Conservation (phyloP, 2,113 vertebrate species). For the Colossoma macropomum region DNA sequence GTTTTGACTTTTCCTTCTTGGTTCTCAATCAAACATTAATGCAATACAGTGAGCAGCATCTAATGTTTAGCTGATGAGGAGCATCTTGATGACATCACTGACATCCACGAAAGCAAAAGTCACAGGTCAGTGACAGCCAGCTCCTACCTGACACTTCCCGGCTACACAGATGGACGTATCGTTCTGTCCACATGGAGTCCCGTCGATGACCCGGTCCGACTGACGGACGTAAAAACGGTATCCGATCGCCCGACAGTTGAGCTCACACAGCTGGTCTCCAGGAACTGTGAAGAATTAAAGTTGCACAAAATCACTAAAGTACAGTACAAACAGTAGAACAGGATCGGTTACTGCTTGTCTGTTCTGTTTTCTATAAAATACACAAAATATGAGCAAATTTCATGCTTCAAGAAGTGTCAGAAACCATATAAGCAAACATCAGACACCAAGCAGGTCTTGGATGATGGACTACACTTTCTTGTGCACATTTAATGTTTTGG, state of each 20-base stretch:
- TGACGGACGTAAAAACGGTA: slow-evolving; percentile 93
- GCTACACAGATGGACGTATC: slow-evolving; percentile 86
- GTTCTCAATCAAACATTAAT: not conserved
- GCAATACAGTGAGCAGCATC: not conserved
- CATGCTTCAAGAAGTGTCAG: no score
- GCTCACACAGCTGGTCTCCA: slow-evolving; percentile 85
- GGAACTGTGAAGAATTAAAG: slow-evolving; percentile 71
- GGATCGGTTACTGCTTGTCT: no score
- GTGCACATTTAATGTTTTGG: not conserved
- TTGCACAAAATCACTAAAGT: no score
- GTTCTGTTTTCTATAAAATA: no score
- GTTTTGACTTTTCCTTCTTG: no score
- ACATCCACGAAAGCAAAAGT: not conserved
- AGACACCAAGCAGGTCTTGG: no score
- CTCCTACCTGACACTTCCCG: slow-evolving; percentile 88
- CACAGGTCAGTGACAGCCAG: not conserved
- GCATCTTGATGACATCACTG: not conserved
- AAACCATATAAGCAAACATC: no score
- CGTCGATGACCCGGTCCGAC: slow-evolving; percentile 87
- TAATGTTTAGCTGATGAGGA: not conserved
- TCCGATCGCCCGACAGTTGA: slow-evolving; percentile 90
- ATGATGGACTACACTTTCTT: no score
- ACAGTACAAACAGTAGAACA: no score
- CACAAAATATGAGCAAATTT: no score
- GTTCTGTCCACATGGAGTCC: slow-evolving; percentile 88